Percentiles rank a stretch among this genome's conserved stretches.
Conservation (phyloP, 2,113 vertebrate species). For the Oreochromis aureus region DNA sequence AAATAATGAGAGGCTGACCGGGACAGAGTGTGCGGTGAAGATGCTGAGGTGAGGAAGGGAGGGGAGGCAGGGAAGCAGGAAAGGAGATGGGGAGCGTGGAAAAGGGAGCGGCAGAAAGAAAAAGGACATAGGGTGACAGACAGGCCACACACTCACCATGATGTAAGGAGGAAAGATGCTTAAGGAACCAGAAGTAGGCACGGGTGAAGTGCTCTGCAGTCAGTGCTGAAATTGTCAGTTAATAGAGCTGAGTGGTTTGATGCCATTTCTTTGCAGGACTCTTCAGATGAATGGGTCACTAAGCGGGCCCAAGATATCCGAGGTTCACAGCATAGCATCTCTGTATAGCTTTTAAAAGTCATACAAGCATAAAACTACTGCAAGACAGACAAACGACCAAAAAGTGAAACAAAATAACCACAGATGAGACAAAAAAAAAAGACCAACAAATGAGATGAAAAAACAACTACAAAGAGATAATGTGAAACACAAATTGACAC, state of each 20-base stretch:
- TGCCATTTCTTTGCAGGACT: neutral
- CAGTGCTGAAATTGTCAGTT: neutral
- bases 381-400: neutral
- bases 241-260: neutral
- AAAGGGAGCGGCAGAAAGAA: slow-evolving; percentile 2
- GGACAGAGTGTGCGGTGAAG: slow-evolving; percentile 70
- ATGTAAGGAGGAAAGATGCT: neutral
- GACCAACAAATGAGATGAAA: neutral
- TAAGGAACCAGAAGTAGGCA: neutral
- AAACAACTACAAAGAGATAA: neutral
- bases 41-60: slow-evolving; percentile 51
- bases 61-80: slow-evolving; percentile 4
- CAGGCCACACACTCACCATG: slow-evolving; percentile 16
- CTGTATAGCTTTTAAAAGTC: neutral
- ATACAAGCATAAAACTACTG: fast-evolving
- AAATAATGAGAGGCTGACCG: slow-evolving; percentile 83
- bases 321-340: neutral
- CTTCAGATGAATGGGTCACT: neutral
- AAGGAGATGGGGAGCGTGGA: slow-evolving; percentile 45
- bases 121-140: slow-evolving; percentile 29
- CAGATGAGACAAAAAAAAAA: neutral
- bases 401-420: neutral
- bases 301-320: neutral
- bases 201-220: neutral
- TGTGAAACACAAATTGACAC: neutral